A percentile compares a stretch with the other conserved stretches of the same genome.
Evolutionary conservation across 2,113 vertebrate species (phyloP).

Genomic region (Heterochromis multidens): DNA sequence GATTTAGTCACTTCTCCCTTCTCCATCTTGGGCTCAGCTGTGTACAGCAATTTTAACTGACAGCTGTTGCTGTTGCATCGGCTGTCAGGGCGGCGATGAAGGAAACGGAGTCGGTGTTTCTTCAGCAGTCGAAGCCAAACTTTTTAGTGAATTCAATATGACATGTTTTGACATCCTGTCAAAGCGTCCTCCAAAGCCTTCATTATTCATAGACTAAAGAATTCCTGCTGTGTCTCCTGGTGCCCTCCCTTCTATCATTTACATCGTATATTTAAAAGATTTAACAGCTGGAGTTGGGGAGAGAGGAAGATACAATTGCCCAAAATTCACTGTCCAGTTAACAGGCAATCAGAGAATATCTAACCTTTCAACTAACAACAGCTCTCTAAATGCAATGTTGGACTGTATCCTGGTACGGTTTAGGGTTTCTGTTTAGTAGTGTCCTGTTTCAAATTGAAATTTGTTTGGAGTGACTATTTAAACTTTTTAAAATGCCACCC

Average conservation of each 20-base stretch:
- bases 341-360: not conserved
- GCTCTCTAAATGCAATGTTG: not conserved
- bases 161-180: conserved; percentile 27
- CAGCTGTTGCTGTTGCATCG: not conserved
- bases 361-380: not conserved
- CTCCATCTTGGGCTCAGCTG: not conserved
- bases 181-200: not conserved
- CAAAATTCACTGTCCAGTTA: not conserved
- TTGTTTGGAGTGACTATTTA: not conserved
- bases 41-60: not conserved
- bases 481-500: not conserved
- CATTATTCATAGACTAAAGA: conserved; percentile 14
- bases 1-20: not conserved
- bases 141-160: not conserved
- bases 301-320: not conserved
- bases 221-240: not conserved
- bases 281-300: not conserved
- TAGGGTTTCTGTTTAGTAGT: not conserved
- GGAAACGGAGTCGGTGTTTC: not conserved
- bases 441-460: not conserved
- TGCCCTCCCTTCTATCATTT: not conserved
- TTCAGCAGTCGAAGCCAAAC: not conserved
- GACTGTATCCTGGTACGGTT: accelerated
- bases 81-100: not conserved
- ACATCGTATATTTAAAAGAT: not conserved